Base-by-base conservation (phyloP, 1,140 invertebrate genomes). In the Drosophila hydei region DNA sequence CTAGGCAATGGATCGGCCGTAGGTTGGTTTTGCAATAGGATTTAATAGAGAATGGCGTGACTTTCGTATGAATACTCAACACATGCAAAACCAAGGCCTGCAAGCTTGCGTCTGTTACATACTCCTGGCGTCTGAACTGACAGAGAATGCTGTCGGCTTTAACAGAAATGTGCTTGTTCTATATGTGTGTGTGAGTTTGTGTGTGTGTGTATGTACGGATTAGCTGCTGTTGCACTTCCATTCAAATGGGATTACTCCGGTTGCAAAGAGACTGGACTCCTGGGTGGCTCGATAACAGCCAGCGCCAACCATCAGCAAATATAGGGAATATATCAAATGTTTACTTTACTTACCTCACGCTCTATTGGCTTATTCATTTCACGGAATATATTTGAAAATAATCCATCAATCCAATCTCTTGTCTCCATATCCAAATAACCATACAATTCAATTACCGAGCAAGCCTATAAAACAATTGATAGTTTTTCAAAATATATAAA, bases 361-460 rank as follows among this genome's bases (percentile, higher is more conserved):
- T 95, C 94, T 1, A 94, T 92, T 1, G 95, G 94, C 92, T 94
- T 95, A 92, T 98, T 98, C 90, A 97, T 96, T 91, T 97, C 96
- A 40, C 97, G 93, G 92, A 98, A 98, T 77, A 98, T 98, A 85
- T 95, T 96, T 1, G 97, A 97, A 60, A 98, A 93, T 3, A 98
- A 92, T 18, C 97, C 97, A 92, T 98, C 97, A 18, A 96, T 96
- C 97, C 97, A 98, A 91, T 98, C 97, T 85, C 96, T 93, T 1
- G 96, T 97, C 18, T 94, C 91, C 7, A 96, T 95, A 92, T 98
- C 96, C 23, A 98, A 91, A 67, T 96, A 94, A n/a, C 97, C 97
- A 84, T 98, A 98, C 14, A 98, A 92, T 92, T 98, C 97, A 63
- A 96, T 94, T 3, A 98, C 96, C 4, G 96, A 96, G 74, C 95